Evolutionary conservation across 2,797 vertebrate species (phyloP), one percentile per base, ranked within the genome.

Genomic region (Gobio occitaniae): DNA sequence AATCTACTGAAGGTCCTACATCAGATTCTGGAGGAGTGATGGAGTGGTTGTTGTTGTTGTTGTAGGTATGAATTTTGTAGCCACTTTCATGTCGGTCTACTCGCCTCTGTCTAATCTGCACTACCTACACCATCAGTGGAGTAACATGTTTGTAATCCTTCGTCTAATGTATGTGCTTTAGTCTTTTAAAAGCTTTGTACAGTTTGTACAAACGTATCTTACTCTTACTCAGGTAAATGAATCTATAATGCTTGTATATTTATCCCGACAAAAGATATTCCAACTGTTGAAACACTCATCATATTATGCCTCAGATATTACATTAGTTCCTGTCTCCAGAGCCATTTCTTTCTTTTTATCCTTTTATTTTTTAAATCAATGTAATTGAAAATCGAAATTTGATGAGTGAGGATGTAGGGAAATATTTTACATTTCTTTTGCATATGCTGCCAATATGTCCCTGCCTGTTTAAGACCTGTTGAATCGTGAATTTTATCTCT

Each of bases 211-310:
- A 63, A 32, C 29, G 6, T 63, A 89, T 86, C 95, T 96, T 96
- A 94, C 63, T 97, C 94, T 95, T 97, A 97, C 98, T 99, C 98
- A 99, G 98, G 98, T 97, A 98, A 96, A 96, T 92, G 93, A 71
- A 85, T 78, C 52, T 66, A 80, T 83, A 79, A 78, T 85, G 81
- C 85, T 89, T 54, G 69, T 84, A 29, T 87, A 80, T 87, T 87
- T 80, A 83, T 89, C 86, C 44, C 78, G 38, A 88, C 88, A 86
- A 85, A 88, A 21, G 84, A 56, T 81, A 70, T 81, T 36, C 63
- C 71, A 80, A 84, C 68, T n/a, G 56, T 59, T 11, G 56, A n/a
- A 59, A 56, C 81, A 36, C 41, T 50, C 7, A 47, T 59, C 15
- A 32, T 71, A 8, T 61, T 82, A 79, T 82, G 56, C 61, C 70